Evolutionary conservation across 2,888 invertebrate genomes (phyloP), one percentile per base, ranked within the genome.

Genomic region (Tanaodytes sp.): DNA sequence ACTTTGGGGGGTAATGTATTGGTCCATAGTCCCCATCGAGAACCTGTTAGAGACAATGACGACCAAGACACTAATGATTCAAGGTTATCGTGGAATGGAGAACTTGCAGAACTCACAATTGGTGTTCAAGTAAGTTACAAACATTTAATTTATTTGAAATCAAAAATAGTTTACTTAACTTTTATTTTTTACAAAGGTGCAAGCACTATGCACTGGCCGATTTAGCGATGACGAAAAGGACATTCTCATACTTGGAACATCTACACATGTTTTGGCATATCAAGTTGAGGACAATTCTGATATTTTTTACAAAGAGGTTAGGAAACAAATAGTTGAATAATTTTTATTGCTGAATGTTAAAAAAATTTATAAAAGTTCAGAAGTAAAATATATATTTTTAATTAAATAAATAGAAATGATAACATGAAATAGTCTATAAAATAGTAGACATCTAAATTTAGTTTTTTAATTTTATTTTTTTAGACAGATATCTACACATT

Each of bases 281-380:
- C 94, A 97, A 85, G 93, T 97, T 2, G 92, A 95, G 81, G 93
- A 95, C 76, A 97, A 97, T 85, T 89, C 91, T 14, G 97, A 97
- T 82, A 85, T 97, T 1, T 97, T 97, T 85, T 96, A 94, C 83
- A 94, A 92, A 86, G 96, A 97, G 85, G 91, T 91, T 79, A 58
- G 43, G n/a, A n/a, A n/a, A n/a, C n/a, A n/a, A n/a, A n/a, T n/a
- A n/a, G n/a, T n/a, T n/a, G n/a, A n/a, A n/a, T n/a, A n/a, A n/a
- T n/a, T n/a, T n/a, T n/a, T n/a, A n/a, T n/a, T n/a, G n/a, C n/a
- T n/a, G n/a, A n/a, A n/a, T n/a, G n/a, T n/a, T n/a, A n/a, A n/a
- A n/a, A n/a, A n/a, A n/a, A n/a, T n/a, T n/a, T n/a, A n/a, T n/a
- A n/a, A n/a, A n/a, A n/a, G n/a, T n/a, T n/a, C n/a, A n/a, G n/a